Evolutionary conservation across 2,113 vertebrate species (phyloP).

Genomic region (Tyrannus savana): DNA sequence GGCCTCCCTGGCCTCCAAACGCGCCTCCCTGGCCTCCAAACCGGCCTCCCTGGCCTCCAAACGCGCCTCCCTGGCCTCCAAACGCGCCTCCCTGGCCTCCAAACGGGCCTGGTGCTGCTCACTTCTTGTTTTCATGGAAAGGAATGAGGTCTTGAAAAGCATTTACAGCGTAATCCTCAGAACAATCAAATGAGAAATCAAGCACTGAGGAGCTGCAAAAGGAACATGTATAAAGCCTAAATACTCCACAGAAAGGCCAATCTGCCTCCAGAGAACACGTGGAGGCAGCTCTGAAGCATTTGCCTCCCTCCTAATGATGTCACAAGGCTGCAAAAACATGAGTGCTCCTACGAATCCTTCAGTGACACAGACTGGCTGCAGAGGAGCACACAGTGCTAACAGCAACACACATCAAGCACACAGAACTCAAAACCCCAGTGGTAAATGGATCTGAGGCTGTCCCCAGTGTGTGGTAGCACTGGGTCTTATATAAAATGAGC

Average conservation of each 20-base stretch:
- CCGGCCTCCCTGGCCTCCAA: conserved; percentile 67
- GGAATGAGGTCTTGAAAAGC: conserved; percentile 98
- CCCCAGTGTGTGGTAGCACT: not conserved
- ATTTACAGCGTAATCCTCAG: conserved; percentile 95
- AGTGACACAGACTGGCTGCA: not conserved
- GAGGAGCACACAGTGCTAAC: not conserved
- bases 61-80: not conserved
- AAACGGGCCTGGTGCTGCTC: conserved; percentile 78
- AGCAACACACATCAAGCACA: not conserved
- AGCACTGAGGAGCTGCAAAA: conserved; percentile 94
- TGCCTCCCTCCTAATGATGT: not conserved
- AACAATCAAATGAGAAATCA: conserved; percentile 98
- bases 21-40: conserved; percentile 70
- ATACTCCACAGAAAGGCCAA: not conserved
- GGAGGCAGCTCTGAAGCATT: not conserved
- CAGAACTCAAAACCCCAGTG: not conserved
- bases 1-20: conserved; percentile 64
- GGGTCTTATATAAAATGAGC: not conserved
- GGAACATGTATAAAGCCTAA: conserved; percentile 66
- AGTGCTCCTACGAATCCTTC: not conserved
- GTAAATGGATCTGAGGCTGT: not conserved
- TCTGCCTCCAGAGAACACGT: not conserved
- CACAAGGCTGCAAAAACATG: not conserved
- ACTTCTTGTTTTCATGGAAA: conserved; percentile 98
- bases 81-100: conserved; percentile 70